Conservation (phyloP, 1,140 invertebrate species). For the Telenomus remus region DNA sequence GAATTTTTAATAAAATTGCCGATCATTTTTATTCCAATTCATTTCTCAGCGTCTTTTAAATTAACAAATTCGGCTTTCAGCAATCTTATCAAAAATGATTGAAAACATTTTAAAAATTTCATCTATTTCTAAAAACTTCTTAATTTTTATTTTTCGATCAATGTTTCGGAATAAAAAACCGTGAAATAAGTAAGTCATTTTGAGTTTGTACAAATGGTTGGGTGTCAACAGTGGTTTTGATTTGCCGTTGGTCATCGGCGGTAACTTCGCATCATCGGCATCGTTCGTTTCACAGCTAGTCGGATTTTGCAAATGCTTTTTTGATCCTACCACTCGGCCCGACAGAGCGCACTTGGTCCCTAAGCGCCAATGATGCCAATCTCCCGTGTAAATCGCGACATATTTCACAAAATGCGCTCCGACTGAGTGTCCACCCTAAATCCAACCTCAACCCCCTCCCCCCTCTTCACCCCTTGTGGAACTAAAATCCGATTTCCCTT, state of each 20-base stretch:
- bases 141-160: no score
- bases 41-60: no score
- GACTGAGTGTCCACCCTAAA: conserved; percentile 37
- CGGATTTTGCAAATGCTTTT: conserved; percentile 73
- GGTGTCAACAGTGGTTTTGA: conserved; percentile 65
- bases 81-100: no score
- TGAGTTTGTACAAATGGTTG: conserved; percentile 47
- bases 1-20: no score
- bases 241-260: conserved; percentile 65
- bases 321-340: conserved; percentile 67
- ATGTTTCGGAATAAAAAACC: no score
- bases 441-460: not conserved
- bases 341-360: conserved; percentile 62
- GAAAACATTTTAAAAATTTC: no score
- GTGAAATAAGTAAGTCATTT: conserved; percentile 26
- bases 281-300: conserved; percentile 49
- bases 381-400: conserved; percentile 75
- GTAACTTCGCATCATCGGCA: conserved; percentile 40
- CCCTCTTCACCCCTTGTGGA: not conserved
- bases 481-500: not conserved
- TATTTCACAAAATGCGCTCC: conserved; percentile 69
- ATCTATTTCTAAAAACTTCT: no score
- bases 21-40: no score
- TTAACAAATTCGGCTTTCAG: no score
- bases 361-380: conserved; percentile 73